Percentiles rank a stretch among this genome's conserved stretches.
Conservation (phyloP, 2,888 invertebrate genomes). For the Molanna angustata region DNA sequence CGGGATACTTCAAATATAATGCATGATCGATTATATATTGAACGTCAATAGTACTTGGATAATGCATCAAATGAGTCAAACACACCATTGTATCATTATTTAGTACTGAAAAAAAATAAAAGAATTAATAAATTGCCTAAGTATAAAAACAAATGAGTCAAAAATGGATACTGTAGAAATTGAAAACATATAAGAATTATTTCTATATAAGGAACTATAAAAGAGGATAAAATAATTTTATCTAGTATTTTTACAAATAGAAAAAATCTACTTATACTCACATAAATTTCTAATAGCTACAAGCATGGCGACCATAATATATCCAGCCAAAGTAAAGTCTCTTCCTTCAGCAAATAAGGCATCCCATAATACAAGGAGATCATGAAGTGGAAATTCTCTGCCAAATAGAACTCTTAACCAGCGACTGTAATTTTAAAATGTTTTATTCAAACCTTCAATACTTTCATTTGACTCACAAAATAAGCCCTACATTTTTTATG, state of each 20-base stretch:
- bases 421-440: slow-evolving; percentile 64
- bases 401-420: slow-evolving; percentile 83
- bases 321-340: slow-evolving; percentile 57
- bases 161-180: no score
- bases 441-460: no score
- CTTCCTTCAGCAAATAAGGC: slow-evolving; percentile 73
- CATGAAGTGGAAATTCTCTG: slow-evolving; percentile 75
- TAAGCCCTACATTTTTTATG: no score
- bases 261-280: slow-evolving; percentile 45
- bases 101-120: slow-evolving; percentile 23
- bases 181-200: no score
- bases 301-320: slow-evolving; percentile 75
- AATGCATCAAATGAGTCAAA: slow-evolving; percentile 29
- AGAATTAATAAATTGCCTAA: not conserved
- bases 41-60: slow-evolving; percentile 28
- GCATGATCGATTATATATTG: slow-evolving; percentile 31
- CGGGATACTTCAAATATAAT: slow-evolving; percentile 25
- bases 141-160: not conserved
- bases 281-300: slow-evolving; percentile 66
- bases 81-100: slow-evolving; percentile 23
- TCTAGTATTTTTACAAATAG: no score
- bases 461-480: no score
- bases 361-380: slow-evolving; percentile 78
- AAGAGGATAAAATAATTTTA: no score
- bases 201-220: no score